Evolutionary conservation across 1,140 invertebrate genomes (phyloP), one percentile per base, ranked within the genome.

Genomic region (Heliconius hewitsoni): DNA sequence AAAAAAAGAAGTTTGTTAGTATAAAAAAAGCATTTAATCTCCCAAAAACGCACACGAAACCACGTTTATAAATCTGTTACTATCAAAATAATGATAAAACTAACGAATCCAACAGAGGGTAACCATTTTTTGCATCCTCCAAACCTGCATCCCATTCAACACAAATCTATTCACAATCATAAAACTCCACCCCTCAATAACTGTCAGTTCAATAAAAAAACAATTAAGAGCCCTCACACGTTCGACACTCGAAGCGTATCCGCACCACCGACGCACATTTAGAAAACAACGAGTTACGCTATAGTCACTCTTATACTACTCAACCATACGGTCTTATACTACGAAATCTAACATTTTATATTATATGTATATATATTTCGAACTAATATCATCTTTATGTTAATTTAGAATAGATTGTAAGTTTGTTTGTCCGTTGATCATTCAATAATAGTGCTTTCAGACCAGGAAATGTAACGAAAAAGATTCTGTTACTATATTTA

Each of bases 201-300:
- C 71, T 74, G 74, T 66, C 78, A 82, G 55, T 60, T 72, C 72
- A 73, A 82, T 81, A 81, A 77, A 83, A 80, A 82, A 79, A 80
- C 74, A 80, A 84, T 84, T 78, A 81, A 80, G 80, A 82, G 66
- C 46, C 82, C 76, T 76, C 70, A 52, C 82, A 83, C 82, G 80
- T 83, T 72, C 75, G 75, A 77, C 80, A 76, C 72, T 74, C 73
- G 78, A 80, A 83, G 52, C 76, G 82, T 81, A 83, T 85, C 84
- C 84, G 84, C 80, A 57, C 55, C 55, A 57, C 55, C 55, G n/a
- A 57, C n/a, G 8, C 11, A 23, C 55, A 9, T 11, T 11, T 57
- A 9, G 1, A 57, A n/a, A 57, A 23, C 19, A n/a, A 23, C 8
- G 1, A 3, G n/a, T 8, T 57, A 23, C 19, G n/a, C n/a, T 9